Conservation (phyloP, 2,888 invertebrate species). For the Branchinecta sandiegonensis region DNA sequence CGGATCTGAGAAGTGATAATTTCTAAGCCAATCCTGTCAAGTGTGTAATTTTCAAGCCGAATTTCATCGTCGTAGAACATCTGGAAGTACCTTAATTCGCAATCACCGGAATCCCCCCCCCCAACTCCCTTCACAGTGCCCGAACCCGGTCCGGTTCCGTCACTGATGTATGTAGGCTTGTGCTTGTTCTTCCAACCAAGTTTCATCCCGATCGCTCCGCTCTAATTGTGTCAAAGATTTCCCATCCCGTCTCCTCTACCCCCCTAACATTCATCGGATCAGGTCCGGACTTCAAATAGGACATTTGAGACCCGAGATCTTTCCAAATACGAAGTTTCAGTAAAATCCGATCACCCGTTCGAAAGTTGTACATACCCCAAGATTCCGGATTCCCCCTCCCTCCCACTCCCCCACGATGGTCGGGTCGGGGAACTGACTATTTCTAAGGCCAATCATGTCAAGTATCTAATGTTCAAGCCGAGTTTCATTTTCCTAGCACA, state of each 20-base stretch:
- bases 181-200: conserved; percentile 1
- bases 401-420: background rate
- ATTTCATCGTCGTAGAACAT: too few species aligned
- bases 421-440: background rate
- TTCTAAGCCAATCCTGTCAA: too few species aligned
- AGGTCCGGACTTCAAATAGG: background rate
- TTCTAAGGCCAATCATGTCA: too few species aligned
- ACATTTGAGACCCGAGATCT: background rate
- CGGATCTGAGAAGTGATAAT: too few species aligned
- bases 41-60: too few species aligned
- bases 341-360: conserved; percentile 8
- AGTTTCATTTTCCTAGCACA: too few species aligned
- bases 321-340: background rate
- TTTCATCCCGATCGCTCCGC: background rate
- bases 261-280: conserved; percentile 9
- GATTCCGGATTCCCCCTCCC: background rate
- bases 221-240: background rate
- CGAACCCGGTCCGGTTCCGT: background rate
- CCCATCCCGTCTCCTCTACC: background rate
- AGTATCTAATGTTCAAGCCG: too few species aligned
- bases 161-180: background rate
- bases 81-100: too few species aligned
- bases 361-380: background rate
- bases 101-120: too few species aligned
- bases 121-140: too few species aligned